Evolutionary conservation across 2,888 invertebrate genomes (phyloP), one percentile per base, ranked within the genome.

Genomic region (Spodoptera picta): DNA sequence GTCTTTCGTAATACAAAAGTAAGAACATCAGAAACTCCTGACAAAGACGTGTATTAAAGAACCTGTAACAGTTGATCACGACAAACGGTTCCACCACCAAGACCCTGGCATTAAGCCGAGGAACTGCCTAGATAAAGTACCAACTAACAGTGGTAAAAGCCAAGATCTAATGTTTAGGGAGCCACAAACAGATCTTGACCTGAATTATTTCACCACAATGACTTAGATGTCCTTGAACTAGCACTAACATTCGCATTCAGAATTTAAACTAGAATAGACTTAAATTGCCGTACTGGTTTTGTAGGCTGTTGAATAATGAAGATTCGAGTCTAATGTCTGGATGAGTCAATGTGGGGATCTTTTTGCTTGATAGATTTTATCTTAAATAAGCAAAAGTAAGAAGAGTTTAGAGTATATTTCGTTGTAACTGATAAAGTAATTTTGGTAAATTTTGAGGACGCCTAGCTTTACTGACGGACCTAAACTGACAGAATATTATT

Each of bases 21-120:
- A 2, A 36, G 36, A 36, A 7, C 36, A 36, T 9, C 36, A 36
- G 36, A 5, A 36, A 6, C 36, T 36, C 5, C 7, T 36, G 36
- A 36, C 36, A 36, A 7, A 9, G 7, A 36, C 7, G 0, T 6
- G 9, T 7, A 36, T 36, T 36, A 65, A 4, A 23, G 49, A 44
- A 1, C 53, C 36, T 9, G 19, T 1, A 45, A 49, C 3, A 0
- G 49, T 45, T 14, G 49, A 44, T 23, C 50, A 14, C 43, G 43
- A 59, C 60, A 59, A 50, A 43, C 36, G 43, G 10, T 9, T 9
- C 24, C 9, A 36, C 27, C 31, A 46, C 19, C 52, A 9, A 24
- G 27, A 45, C 14, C 7, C 48, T 69, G 69, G 66, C 70, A 66
- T 7, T 45, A 14, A 45, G 64, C 71, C 66, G 64, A 54, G 42